A percentile compares a stretch with the other conserved stretches of the same genome.
Conservation (phyloP, 2,888 invertebrate species). For the Pristionchus fissidentatus region DNA sequence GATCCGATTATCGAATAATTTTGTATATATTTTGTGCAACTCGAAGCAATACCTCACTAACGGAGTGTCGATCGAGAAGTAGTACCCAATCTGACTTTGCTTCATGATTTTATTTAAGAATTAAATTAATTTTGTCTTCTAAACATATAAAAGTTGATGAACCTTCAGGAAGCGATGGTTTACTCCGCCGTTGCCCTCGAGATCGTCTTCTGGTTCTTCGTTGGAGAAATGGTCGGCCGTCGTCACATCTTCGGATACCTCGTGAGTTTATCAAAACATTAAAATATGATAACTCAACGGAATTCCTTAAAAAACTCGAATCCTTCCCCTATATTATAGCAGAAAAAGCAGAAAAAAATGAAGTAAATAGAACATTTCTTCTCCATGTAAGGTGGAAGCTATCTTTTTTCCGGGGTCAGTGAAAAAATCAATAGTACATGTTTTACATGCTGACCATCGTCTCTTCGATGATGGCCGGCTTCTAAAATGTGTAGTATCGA, state of each 20-base stretch:
- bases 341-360: neutral
- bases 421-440: too few species aligned
- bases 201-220: constrained; percentile 93
- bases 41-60: too few species aligned
- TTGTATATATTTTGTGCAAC: neutral
- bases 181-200: constrained; percentile 92
- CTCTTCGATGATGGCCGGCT: too few species aligned
- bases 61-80: too few species aligned
- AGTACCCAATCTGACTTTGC: too few species aligned
- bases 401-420: too few species aligned
- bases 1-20: neutral
- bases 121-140: neutral
- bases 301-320: too few species aligned
- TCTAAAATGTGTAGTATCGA: too few species aligned
- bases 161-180: constrained; percentile 85
- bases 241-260: constrained; percentile 87
- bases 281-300: too few species aligned
- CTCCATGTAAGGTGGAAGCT: too few species aligned
- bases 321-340: too few species aligned
- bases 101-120: neutral
- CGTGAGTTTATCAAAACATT: constrained; percentile 59
- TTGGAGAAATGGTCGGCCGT: constrained; percentile 97
- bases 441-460: too few species aligned
- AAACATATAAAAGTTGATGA: neutral
- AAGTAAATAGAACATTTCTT: neutral